Conservation (phyloP, 1,140 invertebrate genomes). For the Hypothenemus hampei region DNA sequence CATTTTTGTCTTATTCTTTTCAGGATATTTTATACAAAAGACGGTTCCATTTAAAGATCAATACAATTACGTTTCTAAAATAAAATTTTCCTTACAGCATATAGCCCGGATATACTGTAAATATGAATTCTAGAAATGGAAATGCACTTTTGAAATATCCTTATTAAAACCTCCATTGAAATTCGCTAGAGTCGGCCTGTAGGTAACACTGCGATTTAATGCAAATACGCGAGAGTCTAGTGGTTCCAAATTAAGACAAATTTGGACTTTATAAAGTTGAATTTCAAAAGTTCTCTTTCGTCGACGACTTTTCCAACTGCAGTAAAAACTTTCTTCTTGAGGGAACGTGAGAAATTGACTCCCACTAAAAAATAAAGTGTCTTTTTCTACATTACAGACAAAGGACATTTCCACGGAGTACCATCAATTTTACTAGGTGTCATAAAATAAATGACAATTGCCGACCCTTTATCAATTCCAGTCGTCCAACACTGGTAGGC, state of each 20-base stretch:
- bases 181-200: neutral
- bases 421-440: conserved; percentile 18
- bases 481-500: neutral
- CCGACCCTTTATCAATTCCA: neutral
- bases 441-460: conserved; percentile 12
- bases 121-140: too few species aligned
- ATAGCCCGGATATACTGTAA: too few species aligned
- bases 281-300: conserved; percentile 2
- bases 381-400: conserved; percentile 26
- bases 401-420: conserved; percentile 15
- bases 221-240: neutral
- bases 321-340: conserved; percentile 17
- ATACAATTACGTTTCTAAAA: too few species aligned
- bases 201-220: neutral
- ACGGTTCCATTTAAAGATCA: conserved; percentile 28
- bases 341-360: conserved; percentile 10
- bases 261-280: neutral
- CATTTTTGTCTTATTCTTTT: conserved; percentile 28
- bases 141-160: too few species aligned
- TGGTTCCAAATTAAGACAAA: conserved; percentile 2
- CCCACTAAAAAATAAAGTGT: conserved; percentile 8
- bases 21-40: conserved; percentile 14
- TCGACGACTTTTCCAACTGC: conserved; percentile 9
- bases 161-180: too few species aligned
- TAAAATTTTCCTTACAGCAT: too few species aligned